Evolutionary conservation across 92 coral and sea anemone species (phyloP), one percentile per base, ranked within the genome.

Genomic region (Montipora capitata): DNA sequence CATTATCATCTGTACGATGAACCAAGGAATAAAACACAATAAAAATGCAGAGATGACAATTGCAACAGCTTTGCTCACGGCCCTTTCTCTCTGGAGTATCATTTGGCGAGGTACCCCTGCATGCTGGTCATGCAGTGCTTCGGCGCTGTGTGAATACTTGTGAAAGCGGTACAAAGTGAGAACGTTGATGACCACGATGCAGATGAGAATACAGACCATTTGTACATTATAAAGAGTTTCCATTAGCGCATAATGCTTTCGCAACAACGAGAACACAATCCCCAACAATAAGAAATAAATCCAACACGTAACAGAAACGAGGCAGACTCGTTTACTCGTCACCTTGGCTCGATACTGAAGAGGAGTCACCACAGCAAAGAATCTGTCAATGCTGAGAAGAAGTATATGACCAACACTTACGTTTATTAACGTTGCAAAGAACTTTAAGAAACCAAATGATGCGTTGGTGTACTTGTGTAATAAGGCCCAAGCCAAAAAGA

Each of bases 21-120:
- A 81, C 85, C 85, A 81, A n/a, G 85, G 85, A 76, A 81, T 49
- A 56, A 35, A 81, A 27, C 85, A 81, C 17, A 81, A 15, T 41
- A 81, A 67, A 68, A 81, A 68, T 68, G 85, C 77, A 51, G 51
- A 51, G 11, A 81, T 39, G n/a, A 81, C 76, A 7, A 68, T 16
- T 2, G 10, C 16, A 17, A 81, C 68, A 7, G 76, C 85, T 59
- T 81, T 81, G 51, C 49, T 48, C 43, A 81, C 76, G 13, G 40
- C 54, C 13, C 16, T 51, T 68, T 81, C 76, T 40, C 85, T 68
- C 52, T 81, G 52, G 16, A 81, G 76, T 14, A 52, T 54, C 2
- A 81, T 10, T 3, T 4, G 27, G 54, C 62, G 67, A 81, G 27
- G 27, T 20, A 20, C 27, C 27, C 27, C 27, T 20, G 27, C 27